Evolutionary conservation across 2,113 vertebrate genomes (phyloP).

Genomic region (Ptilorrhoa leucosticta): DNA sequence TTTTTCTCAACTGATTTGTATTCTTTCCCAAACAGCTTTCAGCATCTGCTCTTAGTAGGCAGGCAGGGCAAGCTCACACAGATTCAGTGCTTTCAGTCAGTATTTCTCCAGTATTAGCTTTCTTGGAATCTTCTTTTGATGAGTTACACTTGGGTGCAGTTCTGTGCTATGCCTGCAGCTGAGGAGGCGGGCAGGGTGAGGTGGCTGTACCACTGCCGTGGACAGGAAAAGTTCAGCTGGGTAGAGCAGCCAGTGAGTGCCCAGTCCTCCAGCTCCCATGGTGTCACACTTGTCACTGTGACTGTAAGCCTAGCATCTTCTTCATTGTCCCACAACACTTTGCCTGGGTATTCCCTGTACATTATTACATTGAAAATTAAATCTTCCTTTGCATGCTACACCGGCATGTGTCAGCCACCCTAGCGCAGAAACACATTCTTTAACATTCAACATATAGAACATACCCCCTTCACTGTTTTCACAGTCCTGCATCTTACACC

Average conservation of each 20-base stretch:
- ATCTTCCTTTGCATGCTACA: not conserved
- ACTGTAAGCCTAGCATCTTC: not conserved
- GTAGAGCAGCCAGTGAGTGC: accelerated
- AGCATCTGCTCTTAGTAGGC: not conserved
- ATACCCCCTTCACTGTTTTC: not conserved
- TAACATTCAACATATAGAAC: not conserved
- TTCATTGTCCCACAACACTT: not conserved
- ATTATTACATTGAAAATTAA: not conserved
- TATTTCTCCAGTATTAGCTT: not conserved
- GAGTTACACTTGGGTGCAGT: not conserved
- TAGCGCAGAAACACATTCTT: not conserved
- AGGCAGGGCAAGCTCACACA: not conserved
- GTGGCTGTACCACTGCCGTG: accelerated
- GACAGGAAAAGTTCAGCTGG: no score
- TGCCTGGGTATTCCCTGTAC: not conserved
- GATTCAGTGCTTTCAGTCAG: not conserved
- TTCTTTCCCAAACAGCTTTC: not conserved
- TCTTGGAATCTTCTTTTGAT: not conserved
- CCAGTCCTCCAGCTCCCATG: not conserved
- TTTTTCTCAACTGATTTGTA: not conserved
- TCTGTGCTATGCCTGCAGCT: not conserved
- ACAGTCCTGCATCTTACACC: accelerated
- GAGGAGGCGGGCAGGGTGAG: accelerated
- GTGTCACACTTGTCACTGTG: not conserved
- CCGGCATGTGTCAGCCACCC: not conserved